These are phyloP conservation scores for Sebastes fasciatus DNA, from an alignment of 2,113 vertebrate species.

Conservation along the genomic window DNA sequence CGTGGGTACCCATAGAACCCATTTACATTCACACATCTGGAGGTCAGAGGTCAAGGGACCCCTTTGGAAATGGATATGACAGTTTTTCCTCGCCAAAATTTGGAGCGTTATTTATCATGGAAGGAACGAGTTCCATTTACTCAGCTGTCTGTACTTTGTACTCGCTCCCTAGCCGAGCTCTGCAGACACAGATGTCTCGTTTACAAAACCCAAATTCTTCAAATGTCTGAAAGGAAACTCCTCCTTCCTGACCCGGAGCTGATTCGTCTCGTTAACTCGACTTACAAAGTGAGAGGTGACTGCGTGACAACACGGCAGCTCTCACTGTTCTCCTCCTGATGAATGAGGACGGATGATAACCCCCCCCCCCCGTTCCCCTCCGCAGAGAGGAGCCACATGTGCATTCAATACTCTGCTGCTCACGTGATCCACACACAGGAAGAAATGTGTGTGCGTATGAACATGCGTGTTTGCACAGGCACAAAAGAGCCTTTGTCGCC, in stretches of 20 bases:
- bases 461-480: slow-evolving; percentile 52
- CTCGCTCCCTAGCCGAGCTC: no score
- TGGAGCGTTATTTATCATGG: no score
- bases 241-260: neutral
- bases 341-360: slow-evolving; percentile 61
- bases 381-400: slow-evolving; percentile 52
- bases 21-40: no score
- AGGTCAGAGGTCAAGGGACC: no score
- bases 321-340: slow-evolving; percentile 36
- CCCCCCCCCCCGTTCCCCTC: neutral
- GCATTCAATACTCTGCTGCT: slow-evolving; percentile 53
- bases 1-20: no score
- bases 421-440: slow-evolving; percentile 53
- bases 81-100: no score
- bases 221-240: slow-evolving; percentile 33
- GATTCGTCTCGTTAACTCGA: slow-evolving; percentile 32
- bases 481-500: slow-evolving; percentile 79
- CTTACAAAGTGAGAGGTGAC: slow-evolving; percentile 43
- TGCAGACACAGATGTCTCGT: slow-evolving; percentile 14
- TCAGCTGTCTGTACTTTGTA: neutral
- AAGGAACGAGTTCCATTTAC: neutral
- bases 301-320: slow-evolving; percentile 30
- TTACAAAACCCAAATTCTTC: slow-evolving; percentile 27
- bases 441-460: slow-evolving; percentile 14
- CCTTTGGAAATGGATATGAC: no score